These are phyloP conservation scores for Erpobdella octoculata DNA, from an alignment of 2,888 invertebrate species.

Conservation along the genomic window DNA sequence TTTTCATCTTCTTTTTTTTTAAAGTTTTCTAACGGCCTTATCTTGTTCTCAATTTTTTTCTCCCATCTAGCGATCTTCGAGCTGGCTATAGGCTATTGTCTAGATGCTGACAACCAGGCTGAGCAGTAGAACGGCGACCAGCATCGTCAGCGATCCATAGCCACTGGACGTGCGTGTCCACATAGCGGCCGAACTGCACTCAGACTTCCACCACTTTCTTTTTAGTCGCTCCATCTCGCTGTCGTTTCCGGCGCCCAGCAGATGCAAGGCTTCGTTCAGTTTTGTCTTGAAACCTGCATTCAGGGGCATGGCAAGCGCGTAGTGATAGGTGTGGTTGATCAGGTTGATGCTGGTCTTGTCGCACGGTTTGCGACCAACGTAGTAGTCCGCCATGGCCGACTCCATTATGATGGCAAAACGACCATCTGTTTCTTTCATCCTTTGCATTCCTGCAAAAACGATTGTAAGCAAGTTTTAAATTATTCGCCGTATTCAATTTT, in stretches of 20 bases:
- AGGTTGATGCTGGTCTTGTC: conserved; percentile 41
- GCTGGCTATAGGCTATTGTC: background rate
- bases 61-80: too few species aligned
- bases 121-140: background rate
- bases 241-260: conserved; percentile 39
- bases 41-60: too few species aligned
- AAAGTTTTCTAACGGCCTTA: too few species aligned
- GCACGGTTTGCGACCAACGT: conserved; percentile 40
- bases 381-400: conserved; percentile 41
- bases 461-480: too few species aligned
- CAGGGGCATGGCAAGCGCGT: conserved; percentile 38
- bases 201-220: conserved; percentile 40
- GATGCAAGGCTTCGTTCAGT: conserved; percentile 37
- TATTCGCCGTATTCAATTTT: too few species aligned
- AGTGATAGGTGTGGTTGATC: conserved; percentile 35
- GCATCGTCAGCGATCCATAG: background rate
- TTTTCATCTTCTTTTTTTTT: too few species aligned
- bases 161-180: background rate
- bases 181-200: conserved; percentile 8
- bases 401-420: conserved; percentile 42
- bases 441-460: too few species aligned
- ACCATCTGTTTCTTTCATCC: too few species aligned
- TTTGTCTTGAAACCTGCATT: conserved; percentile 30
- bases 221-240: conserved; percentile 36
- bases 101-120: background rate